Evolutionary conservation across 2,888 invertebrate genomes (phyloP).

Genomic region (Ophion ventricosus): DNA sequence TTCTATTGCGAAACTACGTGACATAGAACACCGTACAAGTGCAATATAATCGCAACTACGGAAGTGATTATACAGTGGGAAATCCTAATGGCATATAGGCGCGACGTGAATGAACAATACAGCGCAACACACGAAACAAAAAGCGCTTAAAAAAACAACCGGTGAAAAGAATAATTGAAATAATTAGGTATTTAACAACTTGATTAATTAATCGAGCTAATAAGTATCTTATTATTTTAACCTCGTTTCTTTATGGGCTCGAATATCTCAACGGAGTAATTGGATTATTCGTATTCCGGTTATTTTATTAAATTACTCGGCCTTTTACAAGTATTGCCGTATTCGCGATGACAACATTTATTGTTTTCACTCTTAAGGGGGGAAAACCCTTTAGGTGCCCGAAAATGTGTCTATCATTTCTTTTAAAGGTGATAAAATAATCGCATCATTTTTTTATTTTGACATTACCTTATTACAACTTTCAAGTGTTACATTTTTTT

Average conservation of each 20-base stretch:
- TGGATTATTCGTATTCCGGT: neutral
- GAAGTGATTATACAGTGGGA: constrained; percentile 53
- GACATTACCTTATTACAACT: no score
- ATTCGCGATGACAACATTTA: no score
- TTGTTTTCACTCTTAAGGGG: no score
- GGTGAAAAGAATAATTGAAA: neutral
- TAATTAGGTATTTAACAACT: neutral
- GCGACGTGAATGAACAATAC: constrained; percentile 24
- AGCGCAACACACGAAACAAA: constrained; percentile 4
- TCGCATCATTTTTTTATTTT: no score
- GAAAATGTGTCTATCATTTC: no score
- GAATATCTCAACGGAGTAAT: neutral
- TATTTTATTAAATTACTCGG: neutral
- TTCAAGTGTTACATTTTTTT: no score
- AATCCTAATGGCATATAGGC: constrained; percentile 40
- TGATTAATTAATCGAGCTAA: neutral
- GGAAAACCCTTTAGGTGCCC: no score
- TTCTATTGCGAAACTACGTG: constrained; percentile 15
- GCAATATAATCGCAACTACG: constrained; percentile 37
- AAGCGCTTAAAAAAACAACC: neutral
- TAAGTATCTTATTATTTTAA: neutral
- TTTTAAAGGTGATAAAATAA: no score
- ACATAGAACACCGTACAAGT: neutral
- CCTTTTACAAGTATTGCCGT: no score
- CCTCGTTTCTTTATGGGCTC: neutral